A percentile compares a stretch with the other conserved stretches of the same genome.
Evolutionary conservation across 2,888 invertebrate genomes (phyloP).

Genomic region (Drosophila ochracea): DNA sequence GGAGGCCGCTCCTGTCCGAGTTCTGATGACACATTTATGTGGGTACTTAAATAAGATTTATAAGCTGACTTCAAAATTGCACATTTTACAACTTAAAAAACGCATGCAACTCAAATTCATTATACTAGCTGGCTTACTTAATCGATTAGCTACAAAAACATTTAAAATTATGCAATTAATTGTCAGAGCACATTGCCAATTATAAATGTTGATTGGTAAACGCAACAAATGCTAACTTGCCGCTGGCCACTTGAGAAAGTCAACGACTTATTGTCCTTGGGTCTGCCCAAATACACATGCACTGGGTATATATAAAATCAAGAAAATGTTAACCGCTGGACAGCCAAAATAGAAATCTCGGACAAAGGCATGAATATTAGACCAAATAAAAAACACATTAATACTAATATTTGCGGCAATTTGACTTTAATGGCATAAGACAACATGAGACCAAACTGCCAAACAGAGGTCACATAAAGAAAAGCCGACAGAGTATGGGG

Average conservation of each 20-base stretch:
- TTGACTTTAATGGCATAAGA: constrained; percentile 75
- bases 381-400: constrained; percentile 76
- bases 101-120: neutral
- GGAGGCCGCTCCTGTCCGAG: neutral
- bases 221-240: neutral
- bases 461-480: constrained; percentile 51
- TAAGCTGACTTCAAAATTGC: neutral
- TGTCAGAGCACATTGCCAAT: neutral
- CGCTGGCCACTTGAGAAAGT: neutral
- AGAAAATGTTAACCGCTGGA: constrained; percentile 10
- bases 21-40: constrained; percentile 1
- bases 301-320: neutral
- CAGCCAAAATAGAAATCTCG: constrained; percentile 9
- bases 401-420: constrained; percentile 79
- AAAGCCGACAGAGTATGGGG: neutral
- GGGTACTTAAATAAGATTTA: neutral
- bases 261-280: neutral
- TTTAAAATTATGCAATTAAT: neutral
- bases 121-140: neutral
- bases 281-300: no score
- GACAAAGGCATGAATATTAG: constrained; percentile 41
- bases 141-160: neutral
- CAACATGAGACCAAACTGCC: constrained; percentile 45
- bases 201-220: neutral
- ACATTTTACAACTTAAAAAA: neutral